These are phyloP conservation scores for Taeniopygia guttata DNA, from an alignment of 2,797 vertebrate species.

Conservation along the genomic window DNA sequence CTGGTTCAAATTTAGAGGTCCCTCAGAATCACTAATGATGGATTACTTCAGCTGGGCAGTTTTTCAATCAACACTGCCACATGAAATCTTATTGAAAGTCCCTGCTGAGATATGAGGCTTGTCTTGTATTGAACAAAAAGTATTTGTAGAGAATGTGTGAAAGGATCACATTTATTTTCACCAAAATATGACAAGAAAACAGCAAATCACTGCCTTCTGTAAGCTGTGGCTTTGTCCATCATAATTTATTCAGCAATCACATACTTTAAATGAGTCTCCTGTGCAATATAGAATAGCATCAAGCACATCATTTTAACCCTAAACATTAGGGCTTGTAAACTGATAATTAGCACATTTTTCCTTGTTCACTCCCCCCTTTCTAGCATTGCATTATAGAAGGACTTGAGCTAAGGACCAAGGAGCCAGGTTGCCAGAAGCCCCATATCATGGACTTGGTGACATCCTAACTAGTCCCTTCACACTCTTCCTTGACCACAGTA, in stretches of 20 bases:
- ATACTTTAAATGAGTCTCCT: background rate
- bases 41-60: background rate
- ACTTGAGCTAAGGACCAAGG: background rate
- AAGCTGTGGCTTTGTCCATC: background rate
- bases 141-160: background rate
- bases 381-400: background rate
- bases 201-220: background rate
- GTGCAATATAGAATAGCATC: background rate
- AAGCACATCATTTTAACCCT: background rate
- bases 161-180: background rate
- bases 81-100: background rate
- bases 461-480: background rate
- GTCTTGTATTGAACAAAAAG: background rate
- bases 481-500: background rate
- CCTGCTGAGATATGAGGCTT: background rate
- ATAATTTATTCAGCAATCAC: background rate
- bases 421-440: background rate
- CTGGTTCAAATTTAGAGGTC: background rate
- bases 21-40: background rate
- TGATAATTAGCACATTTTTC: background rate
- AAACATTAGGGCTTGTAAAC: background rate
- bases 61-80: background rate
- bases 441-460: background rate
- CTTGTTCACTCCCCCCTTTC: background rate
- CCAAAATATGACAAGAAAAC: background rate